Evolutionary conservation across 2,113 vertebrate genomes (phyloP).

Genomic region (Fukomys damarensis): DNA sequence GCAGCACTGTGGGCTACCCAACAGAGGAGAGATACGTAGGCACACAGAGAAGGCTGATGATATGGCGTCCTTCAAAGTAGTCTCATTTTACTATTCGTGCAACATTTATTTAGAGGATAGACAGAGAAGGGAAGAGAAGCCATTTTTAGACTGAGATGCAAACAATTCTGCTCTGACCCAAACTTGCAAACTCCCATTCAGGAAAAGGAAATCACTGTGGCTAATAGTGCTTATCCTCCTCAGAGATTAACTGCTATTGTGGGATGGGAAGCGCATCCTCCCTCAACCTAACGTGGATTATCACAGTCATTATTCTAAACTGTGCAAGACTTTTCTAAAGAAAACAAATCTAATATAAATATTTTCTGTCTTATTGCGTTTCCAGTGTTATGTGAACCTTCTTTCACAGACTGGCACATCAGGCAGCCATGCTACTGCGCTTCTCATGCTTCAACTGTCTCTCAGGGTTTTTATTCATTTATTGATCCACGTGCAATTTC

Average conservation of each 20-base stretch:
- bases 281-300: neutral
- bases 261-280: neutral
- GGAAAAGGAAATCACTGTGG: neutral
- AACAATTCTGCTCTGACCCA: neutral
- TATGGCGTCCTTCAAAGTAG: neutral
- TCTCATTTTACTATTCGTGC: neutral
- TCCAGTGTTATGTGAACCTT: neutral
- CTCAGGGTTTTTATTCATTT: neutral
- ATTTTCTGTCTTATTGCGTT: neutral
- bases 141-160: neutral
- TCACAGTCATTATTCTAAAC: neutral
- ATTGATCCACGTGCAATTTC: neutral
- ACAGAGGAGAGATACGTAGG: neutral
- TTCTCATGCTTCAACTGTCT: neutral
- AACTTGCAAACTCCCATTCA: neutral
- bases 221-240: neutral
- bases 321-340: neutral
- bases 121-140: neutral
- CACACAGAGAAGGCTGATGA: neutral
- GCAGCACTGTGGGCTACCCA: neutral
- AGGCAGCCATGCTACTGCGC: neutral
- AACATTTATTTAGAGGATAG: neutral
- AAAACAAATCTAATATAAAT: conserved; percentile 15
- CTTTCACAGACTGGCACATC: neutral
- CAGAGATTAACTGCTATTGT: neutral